These are phyloP conservation scores for Sialia sialis DNA, from an alignment of 2,113 vertebrate species.

Conservation along the genomic window DNA sequence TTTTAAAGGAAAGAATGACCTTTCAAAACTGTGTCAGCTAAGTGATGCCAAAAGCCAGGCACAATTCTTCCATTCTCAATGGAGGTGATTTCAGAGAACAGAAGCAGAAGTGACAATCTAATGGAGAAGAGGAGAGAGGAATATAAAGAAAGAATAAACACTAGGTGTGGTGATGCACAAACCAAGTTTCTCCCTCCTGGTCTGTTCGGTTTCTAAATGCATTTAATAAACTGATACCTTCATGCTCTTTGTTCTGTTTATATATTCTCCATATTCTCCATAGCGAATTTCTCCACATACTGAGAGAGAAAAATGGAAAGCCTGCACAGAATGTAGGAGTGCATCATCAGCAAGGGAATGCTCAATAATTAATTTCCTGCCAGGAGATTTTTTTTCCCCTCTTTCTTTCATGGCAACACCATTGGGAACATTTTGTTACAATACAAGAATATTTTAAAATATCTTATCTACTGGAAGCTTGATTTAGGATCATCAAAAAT, in stretches of 20 bases:
- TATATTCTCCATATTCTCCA: constrained; percentile 33
- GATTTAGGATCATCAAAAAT: constrained; percentile 24
- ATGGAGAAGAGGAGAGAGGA: neutral
- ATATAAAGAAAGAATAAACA: neutral
- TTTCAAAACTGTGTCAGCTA: neutral
- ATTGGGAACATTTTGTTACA: constrained; percentile 52
- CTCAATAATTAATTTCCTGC: constrained; percentile 58
- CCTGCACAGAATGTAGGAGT: neutral
- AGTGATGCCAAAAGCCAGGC: neutral
- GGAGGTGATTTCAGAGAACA: neutral
- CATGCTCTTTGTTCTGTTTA: constrained; percentile 39
- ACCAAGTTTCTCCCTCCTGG: neutral
- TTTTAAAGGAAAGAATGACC: neutral
- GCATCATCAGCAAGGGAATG: neutral
- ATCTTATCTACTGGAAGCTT: constrained; percentile 13
- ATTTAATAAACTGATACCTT: constrained; percentile 16
- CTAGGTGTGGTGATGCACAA: neutral
- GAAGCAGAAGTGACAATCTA: neutral
- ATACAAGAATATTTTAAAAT: constrained; percentile 40
- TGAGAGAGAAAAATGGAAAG: constrained; percentile 32
- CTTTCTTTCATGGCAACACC: constrained; percentile 15
- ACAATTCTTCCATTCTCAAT: neutral
- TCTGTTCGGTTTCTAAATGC: neutral
- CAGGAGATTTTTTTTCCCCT: neutral
- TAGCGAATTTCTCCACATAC: constrained; percentile 30